Conservation (phyloP, 2,113 vertebrate species). For the Epinephelus moara region DNA sequence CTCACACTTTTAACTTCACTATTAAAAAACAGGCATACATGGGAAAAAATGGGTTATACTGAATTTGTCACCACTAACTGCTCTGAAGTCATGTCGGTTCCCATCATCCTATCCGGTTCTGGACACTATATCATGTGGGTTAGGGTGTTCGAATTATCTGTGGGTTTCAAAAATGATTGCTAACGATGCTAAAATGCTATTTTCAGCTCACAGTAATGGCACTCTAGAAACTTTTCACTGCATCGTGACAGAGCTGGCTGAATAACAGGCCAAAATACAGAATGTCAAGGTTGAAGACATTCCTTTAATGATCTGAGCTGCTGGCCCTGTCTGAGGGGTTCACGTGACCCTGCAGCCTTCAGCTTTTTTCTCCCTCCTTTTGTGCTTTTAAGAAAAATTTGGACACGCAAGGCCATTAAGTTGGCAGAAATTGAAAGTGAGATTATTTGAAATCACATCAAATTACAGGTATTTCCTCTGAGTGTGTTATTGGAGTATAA, state of each 20-base stretch:
- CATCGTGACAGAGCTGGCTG: background rate
- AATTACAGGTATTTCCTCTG: background rate
- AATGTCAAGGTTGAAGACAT: conserved; percentile 35
- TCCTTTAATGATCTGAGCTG: conserved; percentile 38
- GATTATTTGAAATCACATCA: background rate
- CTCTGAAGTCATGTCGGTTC: background rate
- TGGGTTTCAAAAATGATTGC: background rate
- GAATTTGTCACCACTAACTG: background rate
- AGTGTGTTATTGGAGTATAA: background rate
- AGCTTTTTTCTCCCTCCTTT: background rate
- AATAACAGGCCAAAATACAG: conserved; percentile 10
- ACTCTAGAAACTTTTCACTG: background rate
- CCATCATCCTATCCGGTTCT: background rate
- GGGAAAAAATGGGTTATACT: background rate
- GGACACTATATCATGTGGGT: no score
- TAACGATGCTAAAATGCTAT: background rate
- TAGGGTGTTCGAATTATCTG: background rate
- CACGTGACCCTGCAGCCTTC: conserved; percentile 3
- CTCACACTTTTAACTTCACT: background rate
- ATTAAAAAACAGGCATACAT: no score
- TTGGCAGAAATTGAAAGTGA: background rate
- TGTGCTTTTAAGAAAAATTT: background rate
- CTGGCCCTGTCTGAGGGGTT: background rate
- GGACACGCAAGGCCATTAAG: background rate
- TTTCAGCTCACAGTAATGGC: background rate